Evolutionary conservation across 2,797 vertebrate species (phyloP), one percentile per base, ranked within the genome.

Genomic region (Pachyuromys duprasi): DNA sequence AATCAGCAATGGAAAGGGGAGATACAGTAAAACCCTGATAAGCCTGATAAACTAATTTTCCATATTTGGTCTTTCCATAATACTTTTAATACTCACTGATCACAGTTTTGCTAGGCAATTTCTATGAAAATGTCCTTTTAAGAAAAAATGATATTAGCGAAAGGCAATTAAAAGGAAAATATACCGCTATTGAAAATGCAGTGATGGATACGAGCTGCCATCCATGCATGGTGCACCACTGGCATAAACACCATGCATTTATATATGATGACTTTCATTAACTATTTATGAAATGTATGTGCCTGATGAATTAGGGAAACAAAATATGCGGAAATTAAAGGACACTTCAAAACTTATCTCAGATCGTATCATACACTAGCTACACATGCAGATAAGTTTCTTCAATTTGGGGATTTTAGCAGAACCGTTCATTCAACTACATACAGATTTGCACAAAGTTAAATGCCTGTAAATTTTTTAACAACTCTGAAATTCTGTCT

Each of bases 131-230:
- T 89, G 17, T 74, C 36, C 80, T 93, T 92, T 86, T 55, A 78
- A 72, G 28, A 55, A 86, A 67, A 93, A 93, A 86, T 89, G 76
- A 86, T 86, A 93, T 82, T 76, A 93, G 13, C 67, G 95, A 91
- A 92, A 80, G 20, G 75, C 62, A 95, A 78, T 93, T 76, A 57
- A 80, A 96, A 79, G 82, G 93, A 79, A 93, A 91, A 81, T 89
- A 60, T 3, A 24, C 33, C 28, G 31, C 31, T 49, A 62, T 69
- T 89, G 62, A 89, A 93, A 86, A 49, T 53, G 15, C 33, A 53
- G 15, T 70, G 78, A 93, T n/a, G 91, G 67, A 78, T 55, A 67
- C 9, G 89, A 72, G 84, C 33, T 86, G 20, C 91, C 17, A 0
- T 67, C 53, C 49, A 95, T 53, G 13, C 62, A 60, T 53, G 60